Evolutionary conservation across 1,140 invertebrate genomes (phyloP), one percentile per base, ranked within the genome.

Genomic region (Hydropsyche tenuis): DNA sequence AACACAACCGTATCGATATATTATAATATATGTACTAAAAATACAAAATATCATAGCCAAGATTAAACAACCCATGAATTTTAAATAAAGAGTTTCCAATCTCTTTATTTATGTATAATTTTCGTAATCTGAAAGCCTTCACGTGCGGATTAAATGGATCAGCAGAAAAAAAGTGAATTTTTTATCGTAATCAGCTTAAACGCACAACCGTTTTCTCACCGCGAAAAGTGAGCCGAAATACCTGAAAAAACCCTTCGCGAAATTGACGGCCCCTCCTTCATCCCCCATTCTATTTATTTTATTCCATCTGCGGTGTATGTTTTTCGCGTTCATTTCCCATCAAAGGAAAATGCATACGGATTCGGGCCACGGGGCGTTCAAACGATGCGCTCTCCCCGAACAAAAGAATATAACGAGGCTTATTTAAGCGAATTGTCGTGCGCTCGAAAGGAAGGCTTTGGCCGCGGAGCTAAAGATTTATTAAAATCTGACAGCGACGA

Each of bases 351-450:
- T 60, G 56, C 56, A 60, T 25, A 60, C 23, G 56, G 20, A 53
- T 46, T 46, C 45, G 16, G 20, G 48, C 48, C 1, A 46, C 45
- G 16, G 12, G 16, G 14, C 16, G 7, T 37, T 37, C 30, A 37
- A 37, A 5, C 48, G 48, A 53, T 53, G 48, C 48, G 48, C 48
- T 53, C 16, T 53, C 48, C 14, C 16, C 1, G 14, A 53, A 53
- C 48, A 60, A 60, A 60, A 60, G 56, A 60, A 60, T 14, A 60
- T 27, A 60, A 60, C 23, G 56, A 27, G 56, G 23, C 56, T 37
- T 37, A 37, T 37, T 37, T 37, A 37, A 37, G 30, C 30, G 30
- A 37, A 37, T 37, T 9, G 30, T 37, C 30, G 3, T 37, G 3
- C 9, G 30, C 30, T 37, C 9, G 9, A 37, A 18, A 20, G 48